These are phyloP conservation scores for Mycteria americana DNA, from an alignment of 2,797 vertebrate genomes.

Conservation along the genomic window DNA sequence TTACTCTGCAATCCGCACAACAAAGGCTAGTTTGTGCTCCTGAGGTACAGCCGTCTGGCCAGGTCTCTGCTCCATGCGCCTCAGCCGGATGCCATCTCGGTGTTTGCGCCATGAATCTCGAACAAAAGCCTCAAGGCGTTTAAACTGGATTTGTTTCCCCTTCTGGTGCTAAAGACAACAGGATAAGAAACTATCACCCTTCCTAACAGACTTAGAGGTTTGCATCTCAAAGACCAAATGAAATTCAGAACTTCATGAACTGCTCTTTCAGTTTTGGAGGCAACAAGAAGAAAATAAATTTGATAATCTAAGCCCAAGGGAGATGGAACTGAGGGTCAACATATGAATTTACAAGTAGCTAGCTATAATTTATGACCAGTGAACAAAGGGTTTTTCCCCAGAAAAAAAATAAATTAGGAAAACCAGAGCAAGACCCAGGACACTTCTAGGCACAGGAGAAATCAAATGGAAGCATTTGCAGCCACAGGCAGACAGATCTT, in stretches of 20 bases:
- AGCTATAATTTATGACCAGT: neutral
- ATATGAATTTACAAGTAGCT: neutral
- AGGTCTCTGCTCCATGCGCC: slow-evolving; percentile 75
- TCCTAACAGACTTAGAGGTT: neutral
- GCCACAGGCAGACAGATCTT: neutral
- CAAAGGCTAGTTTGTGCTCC: slow-evolving; percentile 86
- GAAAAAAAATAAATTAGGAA: neutral
- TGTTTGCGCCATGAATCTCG: slow-evolving; percentile 79
- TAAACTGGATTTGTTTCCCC: slow-evolving; percentile 86
- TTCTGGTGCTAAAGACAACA: slow-evolving; percentile 73
- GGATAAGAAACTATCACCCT: neutral
- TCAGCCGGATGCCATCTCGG: slow-evolving; percentile 81
- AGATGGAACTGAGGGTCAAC: neutral
- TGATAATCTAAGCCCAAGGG: neutral
- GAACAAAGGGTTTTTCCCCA: neutral
- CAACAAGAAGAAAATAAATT: neutral
- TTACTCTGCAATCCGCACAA: slow-evolving; percentile 86
- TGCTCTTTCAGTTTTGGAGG: neutral
- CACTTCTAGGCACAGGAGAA: neutral
- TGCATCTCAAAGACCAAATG: neutral
- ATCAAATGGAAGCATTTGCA: neutral
- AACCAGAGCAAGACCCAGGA: neutral
- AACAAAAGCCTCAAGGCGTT: slow-evolving; percentile 87
- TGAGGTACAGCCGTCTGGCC: slow-evolving; percentile 61
- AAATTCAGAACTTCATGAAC: neutral